These are phyloP conservation scores for Dipus sagitta DNA, from an alignment of 2,797 vertebrate species.

Conservation along the genomic window DNA sequence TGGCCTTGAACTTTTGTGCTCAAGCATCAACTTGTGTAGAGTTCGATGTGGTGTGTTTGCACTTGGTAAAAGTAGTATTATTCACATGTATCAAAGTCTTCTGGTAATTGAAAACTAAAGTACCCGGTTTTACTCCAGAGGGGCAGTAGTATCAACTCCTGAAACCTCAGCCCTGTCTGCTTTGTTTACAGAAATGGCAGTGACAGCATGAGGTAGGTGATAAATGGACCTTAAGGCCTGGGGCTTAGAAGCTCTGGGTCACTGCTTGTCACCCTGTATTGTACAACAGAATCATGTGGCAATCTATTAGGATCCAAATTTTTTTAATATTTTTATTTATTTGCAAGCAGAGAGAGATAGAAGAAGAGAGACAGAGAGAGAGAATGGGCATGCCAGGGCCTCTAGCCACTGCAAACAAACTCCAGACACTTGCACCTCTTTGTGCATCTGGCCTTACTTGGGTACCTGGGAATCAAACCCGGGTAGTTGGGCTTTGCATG, in stretches of 20 bases:
- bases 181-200: not conserved
- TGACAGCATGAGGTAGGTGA: not conserved
- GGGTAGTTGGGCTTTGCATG: too few relatives aligned
- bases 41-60: not conserved
- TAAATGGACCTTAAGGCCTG: not conserved
- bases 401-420: too few relatives aligned
- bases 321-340: too few relatives aligned
- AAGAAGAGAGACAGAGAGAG: too few relatives aligned
- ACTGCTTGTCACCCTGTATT: not conserved
- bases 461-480: too few relatives aligned
- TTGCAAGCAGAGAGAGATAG: too few relatives aligned
- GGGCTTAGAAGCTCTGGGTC: not conserved
- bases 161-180: not conserved
- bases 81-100: not conserved
- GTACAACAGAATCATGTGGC: not conserved
- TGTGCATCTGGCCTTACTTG: too few relatives aligned
- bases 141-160: not conserved
- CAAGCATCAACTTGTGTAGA: not conserved
- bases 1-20: not conserved
- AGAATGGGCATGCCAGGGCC: too few relatives aligned
- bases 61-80: not conserved
- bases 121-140: not conserved
- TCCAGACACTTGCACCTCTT: too few relatives aligned
- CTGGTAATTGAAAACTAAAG: slow-evolving; percentile 10
- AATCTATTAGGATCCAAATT: not conserved